Evolutionary conservation across 1,140 invertebrate genomes (phyloP).

Genomic region (Diprion similis): DNA sequence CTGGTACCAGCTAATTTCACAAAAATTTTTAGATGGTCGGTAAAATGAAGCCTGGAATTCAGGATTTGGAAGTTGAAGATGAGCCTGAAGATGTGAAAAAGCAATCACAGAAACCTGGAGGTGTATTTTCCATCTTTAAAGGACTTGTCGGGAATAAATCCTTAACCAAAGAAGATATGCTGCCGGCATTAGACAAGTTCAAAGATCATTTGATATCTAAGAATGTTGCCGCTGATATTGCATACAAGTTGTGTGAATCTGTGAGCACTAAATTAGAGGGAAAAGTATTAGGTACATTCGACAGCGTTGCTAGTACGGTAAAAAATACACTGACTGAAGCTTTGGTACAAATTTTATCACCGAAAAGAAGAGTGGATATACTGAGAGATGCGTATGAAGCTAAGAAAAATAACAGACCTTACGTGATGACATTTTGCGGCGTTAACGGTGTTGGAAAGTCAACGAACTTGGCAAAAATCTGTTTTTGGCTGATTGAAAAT

Average conservation of each 20-base stretch:
- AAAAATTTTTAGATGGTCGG: slow-evolving; percentile 73
- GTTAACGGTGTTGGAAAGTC: slow-evolving; percentile 99
- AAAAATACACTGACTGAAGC: slow-evolving; percentile 83
- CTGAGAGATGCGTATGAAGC: slow-evolving; percentile 94
- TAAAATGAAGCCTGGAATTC: slow-evolving; percentile 80
- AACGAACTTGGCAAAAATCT: slow-evolving; percentile 99
- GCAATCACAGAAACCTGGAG: slow-evolving; percentile 58
- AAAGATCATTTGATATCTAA: slow-evolving; percentile 96
- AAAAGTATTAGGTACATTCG: slow-evolving; percentile 93
- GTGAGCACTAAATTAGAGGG: slow-evolving; percentile 93
- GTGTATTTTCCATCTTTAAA: slow-evolving; percentile 83
- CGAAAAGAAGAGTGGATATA: slow-evolving; percentile 95
- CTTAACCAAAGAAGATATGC: slow-evolving; percentile 77
- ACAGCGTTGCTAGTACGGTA: slow-evolving; percentile 85
- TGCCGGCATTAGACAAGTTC: slow-evolving; percentile 91
- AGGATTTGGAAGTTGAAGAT: slow-evolving; percentile 67
- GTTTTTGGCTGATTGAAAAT: slow-evolving; percentile 99
- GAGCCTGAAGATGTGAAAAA: slow-evolving; percentile 57
- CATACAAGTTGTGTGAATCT: slow-evolving; percentile 93
- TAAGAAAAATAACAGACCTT: slow-evolving; percentile 82
- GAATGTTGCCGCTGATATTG: slow-evolving; percentile 97
- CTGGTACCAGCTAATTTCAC: slow-evolving; percentile 11
- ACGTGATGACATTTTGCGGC: slow-evolving; percentile 97
- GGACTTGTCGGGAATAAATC: slow-evolving; percentile 87
- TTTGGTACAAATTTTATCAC: slow-evolving; percentile 91